Base-by-base conservation (phyloP, 1,140 invertebrate species). In the Anastrepha obliqua region DNA sequence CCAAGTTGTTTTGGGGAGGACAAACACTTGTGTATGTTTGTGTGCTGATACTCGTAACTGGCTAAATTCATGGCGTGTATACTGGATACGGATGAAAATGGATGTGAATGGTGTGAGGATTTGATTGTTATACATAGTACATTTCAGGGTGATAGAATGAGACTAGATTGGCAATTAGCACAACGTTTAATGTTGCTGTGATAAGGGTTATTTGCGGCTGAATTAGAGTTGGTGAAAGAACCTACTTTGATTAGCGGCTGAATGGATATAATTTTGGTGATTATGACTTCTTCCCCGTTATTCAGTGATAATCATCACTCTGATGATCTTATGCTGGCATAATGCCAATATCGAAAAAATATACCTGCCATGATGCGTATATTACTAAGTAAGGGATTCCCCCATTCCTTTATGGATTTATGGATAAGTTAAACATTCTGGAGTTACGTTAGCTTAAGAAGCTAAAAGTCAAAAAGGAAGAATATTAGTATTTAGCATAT, bases 151-250 rank as follows among this genome's bases (percentile, higher is more conserved):
- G 60, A 74, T 55, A 85, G 87, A 86, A 88, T 65, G 85, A 88
- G 74, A 90, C 90, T 89, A 90, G 90, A 91, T 92, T 89, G 90
- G 89, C 92, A 91, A 91, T 91, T 91, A 90, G 91, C 87, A 89
- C 85, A 86, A 89, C 15, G 67, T 90, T 90, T 91, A 91, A 91
- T 91, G 89, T 90, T 90, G 89, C 90, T 89, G 90, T 91, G 91
- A 91, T 91, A 91, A 92, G 89, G 88, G 88, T 90, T 90, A 91
- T 91, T 91, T 91, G 91, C 88, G 91, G 91, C 87, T 88, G 9
- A 8, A 58, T 55, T 74, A 42, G 70, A 47, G 39, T 6, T 81
- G 74, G 70, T n/a, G 29, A 47, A 70, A 39, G 20, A 20, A 11
- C 65, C 65, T 42, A 39, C 17, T 74, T 11, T 81, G 44, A 81